These are phyloP conservation scores for Elmis aenea DNA, from an alignment of 2,888 invertebrate species.

Conservation along the genomic window DNA sequence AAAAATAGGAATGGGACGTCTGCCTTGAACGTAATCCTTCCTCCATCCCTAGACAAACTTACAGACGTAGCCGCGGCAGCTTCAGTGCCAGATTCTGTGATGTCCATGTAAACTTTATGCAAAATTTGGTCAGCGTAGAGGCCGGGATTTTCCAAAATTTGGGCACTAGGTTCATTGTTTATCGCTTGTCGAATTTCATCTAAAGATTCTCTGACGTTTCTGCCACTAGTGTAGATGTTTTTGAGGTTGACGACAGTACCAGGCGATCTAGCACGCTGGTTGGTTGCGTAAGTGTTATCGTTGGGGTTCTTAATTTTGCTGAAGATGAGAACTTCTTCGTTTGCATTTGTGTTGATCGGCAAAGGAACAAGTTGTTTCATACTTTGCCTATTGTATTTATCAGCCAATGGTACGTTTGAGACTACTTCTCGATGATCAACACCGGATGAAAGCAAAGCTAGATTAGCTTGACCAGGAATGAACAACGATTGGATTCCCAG, in stretches of 20 bases:
- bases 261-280: too few relatives aligned
- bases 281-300: neutral
- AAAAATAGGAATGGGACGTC: constrained; percentile 72
- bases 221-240: neutral
- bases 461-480: constrained; percentile 55
- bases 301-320: neutral
- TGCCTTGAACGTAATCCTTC: constrained; percentile 51
- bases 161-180: constrained; percentile 36
- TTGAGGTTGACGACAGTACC: constrained; percentile 11
- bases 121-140: constrained; percentile 59
- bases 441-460: constrained; percentile 59
- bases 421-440: too few relatives aligned
- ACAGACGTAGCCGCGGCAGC: constrained; percentile 64
- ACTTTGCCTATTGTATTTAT: too few relatives aligned
- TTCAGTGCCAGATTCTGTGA: constrained; percentile 66
- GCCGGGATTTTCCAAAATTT: constrained; percentile 60
- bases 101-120: constrained; percentile 61
- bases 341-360: neutral
- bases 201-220: constrained; percentile 28
- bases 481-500: constrained; percentile 64
- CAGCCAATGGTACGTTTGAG: too few relatives aligned
- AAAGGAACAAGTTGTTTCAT: neutral
- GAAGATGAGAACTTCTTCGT: neutral
- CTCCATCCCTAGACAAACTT: constrained; percentile 53
- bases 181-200: constrained; percentile 33